Evolutionary conservation across 37 sponge, comb jelly and placozoan genomes (phyloP).

Genomic region (Agelas oroides): DNA sequence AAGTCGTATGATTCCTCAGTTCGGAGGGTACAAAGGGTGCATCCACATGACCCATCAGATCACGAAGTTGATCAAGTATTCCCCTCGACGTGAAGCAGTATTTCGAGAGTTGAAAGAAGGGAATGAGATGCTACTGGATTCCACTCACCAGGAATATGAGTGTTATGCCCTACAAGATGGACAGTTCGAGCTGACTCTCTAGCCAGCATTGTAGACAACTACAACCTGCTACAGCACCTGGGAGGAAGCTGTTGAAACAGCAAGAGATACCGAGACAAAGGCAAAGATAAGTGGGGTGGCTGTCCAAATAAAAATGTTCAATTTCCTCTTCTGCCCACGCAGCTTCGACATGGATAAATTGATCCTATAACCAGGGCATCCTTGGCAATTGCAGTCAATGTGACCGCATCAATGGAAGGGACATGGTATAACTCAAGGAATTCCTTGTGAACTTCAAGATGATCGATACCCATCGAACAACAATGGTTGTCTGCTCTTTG

Average conservation of each 20-base stretch:
- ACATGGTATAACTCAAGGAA: constrained; percentile 45
- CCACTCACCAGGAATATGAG: constrained; percentile 53
- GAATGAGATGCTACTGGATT: neutral
- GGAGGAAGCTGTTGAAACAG: constrained; percentile 51
- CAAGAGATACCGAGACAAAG: constrained; percentile 50
- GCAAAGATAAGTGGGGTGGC: constrained; percentile 42
- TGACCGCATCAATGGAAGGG: constrained; percentile 14
- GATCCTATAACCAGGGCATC: constrained; percentile 49
- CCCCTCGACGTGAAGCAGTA: constrained; percentile 55
- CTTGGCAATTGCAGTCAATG: constrained; percentile 25
- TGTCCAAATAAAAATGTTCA: constrained; percentile 60
- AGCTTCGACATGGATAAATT: constrained; percentile 25
- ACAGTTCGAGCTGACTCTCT: constrained; percentile 48
- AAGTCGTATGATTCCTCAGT: constrained; percentile 6
- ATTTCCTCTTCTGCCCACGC: constrained; percentile 51
- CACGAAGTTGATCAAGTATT: constrained; percentile 70
- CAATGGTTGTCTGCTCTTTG: constrained; percentile 49
- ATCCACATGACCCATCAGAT: constrained; percentile 52
- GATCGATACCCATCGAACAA: constrained; percentile 34
- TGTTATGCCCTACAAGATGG: constrained; percentile 71
- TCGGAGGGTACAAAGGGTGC: constrained; percentile 16
- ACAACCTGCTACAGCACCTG: constrained; percentile 40
- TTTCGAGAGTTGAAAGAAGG: constrained; percentile 49
- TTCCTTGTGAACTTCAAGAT: constrained; percentile 55
- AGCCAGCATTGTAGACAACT: constrained; percentile 36